Evolutionary conservation across 2,113 vertebrate species (phyloP), one percentile per base, ranked within the genome.

Genomic region (Seriola dumerili): DNA sequence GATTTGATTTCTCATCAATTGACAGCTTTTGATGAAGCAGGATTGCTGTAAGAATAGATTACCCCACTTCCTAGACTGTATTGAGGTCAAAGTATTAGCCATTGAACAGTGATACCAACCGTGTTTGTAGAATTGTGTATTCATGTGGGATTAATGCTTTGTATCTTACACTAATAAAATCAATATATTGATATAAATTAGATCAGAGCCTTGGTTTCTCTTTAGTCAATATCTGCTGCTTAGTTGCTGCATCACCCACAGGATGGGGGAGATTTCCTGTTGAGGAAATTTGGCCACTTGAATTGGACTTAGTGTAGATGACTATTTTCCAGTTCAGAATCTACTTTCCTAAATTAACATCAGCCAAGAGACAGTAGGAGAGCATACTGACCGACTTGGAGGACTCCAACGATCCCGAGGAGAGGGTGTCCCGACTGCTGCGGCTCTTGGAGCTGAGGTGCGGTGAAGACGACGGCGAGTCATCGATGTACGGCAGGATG

Each of bases 391-490:
- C 98, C 16, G 94, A 97, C 94, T 98, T 99, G 40, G 96, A 95
- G 66, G 98, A 96, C 85, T 99, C 97, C 82, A 97, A 67, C 0
- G 96, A 96, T 14, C 97, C 98, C 0, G 96, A 97, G 63, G 96
- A 97, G 36, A 97, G 93, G 0, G 96, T 95, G 67, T 99, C 98
- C 8, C 97, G 95, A 88, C 96, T 96, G 92, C 96, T 96, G 57
- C 97, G 96, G 89, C 96, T 97, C 94, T 99, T 99, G 93, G 96
- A 96, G 93, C 97, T 95, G 80, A 99, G 97, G 72, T 97, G 97
- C 0, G 98, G 98, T 0, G 98, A 99, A 58, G 98, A 99, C 0
- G 97, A 98, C 0, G 98, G 98, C 0, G 98, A 99, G 91, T 99
- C 98, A 3, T 99, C 98, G 3, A 99, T 97, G 91, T 97, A 99